Base-by-base conservation (phyloP, 2,888 invertebrate genomes). In the Drosophila bunnanda region DNA sequence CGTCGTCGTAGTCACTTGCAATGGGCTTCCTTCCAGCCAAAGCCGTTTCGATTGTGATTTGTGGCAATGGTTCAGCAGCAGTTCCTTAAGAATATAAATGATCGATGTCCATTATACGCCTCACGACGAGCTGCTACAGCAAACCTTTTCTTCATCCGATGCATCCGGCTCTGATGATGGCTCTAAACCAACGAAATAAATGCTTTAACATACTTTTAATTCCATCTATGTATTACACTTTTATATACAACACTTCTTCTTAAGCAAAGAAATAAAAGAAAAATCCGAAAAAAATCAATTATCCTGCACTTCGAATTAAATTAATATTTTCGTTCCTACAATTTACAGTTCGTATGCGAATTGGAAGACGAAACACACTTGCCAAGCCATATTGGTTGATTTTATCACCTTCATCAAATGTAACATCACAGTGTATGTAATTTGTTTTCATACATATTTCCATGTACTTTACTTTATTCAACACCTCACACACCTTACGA, bases 1-100 rank as follows among this genome's bases (percentile, higher is more conserved):
- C 81, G 67, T 62, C 81, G 84, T 86, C 76, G 53, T 78, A 76
- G 50, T 52, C 50, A 65, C 60, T 66, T 28, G 50, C 28, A 46
- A 50, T 39, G n/a, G 30, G 54, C 55, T 54, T 46, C 38, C 62
- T 44, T 50, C 50, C 50, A 34, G 50, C 50, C 50, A 52, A 52
- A 52, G 50, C 50, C 50, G 20, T 32, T 50, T 50, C 20, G 32
- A 9, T 15, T 34, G 20, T 17, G 66, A 65, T 65, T 62, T 65
- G 44, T 44, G 22, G 52, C 53, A 30, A 56, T 56, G 53, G 36
- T 64, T 64, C 44, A 30, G 65, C 38, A 10, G 43, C 62, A n/a
- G 36, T 65, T 64, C 59, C 59, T 65, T 65, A 65, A 30, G 17
- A 46, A 62, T 46, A 60, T 13, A 60, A 65, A 62, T 38, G 30